Base-by-base conservation (phyloP, 2,113 vertebrate species). In the Pomatostomus ruficeps region DNA sequence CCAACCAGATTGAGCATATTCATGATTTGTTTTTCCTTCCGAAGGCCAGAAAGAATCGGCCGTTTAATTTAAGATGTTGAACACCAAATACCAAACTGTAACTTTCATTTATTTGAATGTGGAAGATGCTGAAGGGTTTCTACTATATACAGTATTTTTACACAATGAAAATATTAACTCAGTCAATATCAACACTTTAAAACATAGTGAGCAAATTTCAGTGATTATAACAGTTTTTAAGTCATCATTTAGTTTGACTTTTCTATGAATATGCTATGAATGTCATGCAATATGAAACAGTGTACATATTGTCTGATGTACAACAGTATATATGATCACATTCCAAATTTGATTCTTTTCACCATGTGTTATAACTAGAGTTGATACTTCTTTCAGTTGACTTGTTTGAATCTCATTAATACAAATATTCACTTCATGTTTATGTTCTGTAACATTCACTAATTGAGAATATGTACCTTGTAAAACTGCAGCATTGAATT, bases 391-490 rank as follows among this genome's bases (percentile, higher is more conserved):
- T 95, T 91, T 97, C 95, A 95, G 92, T 95, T 93, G 93, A 89
- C 87, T 92, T 96, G 86, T 94, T 96, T 95, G 80, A 88, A 96
- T 96, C 86, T 93, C 94, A 89, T 96, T 96, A 96, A 94, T 94
- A 95, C 84, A 88, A 87, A 58, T 96, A 96, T 70, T 97, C 93
- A 91, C 93, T 91, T 90, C 92, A 81, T 96, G 93, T 96, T 96
- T 96, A 77, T 97, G 93, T 97, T 96, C 96, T 97, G 91, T 97
- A 95, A 95, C 92, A 79, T 97, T 92, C 91, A 91, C 93, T 95
- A 79, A 93, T 70, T 88, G 94, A 96, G 92, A 96, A 96, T 94
- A 87, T 96, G 94, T 96, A 97, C 91, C 94, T 95, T 96, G 95
- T 97, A 95, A 97, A 94, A 96, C 93, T 91, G 80, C 92, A 95